Base-by-base conservation (phyloP, 2,888 invertebrate species). In the Pollenia amentaria region DNA sequence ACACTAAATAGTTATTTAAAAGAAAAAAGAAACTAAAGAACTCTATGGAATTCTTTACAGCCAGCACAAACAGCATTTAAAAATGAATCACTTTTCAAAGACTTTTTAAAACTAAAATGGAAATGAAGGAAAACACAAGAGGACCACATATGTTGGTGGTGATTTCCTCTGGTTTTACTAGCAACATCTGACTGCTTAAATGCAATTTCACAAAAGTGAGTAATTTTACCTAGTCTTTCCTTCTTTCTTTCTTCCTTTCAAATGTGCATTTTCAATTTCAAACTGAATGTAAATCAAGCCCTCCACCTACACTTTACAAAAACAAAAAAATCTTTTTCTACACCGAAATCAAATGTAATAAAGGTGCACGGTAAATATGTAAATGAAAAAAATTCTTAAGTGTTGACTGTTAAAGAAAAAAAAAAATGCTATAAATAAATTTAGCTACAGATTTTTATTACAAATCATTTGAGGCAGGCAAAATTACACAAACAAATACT, bases 51-150 rank as follows among this genome's bases (percentile, higher is more conserved):
- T 69, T 69, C 44, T 53, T 44, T 76, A 16, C 18, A 78, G 38
- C 44, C 53, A 65, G 42, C 38, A 29, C 2, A 29, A 40, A 38
- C 12, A 64, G 18, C 60, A 82, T 75, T 75, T 82, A 42, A 75
- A 81, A 75, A 78, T 82, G 85, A 85, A 85, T 85, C 85, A 85
- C 85, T 77, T 85, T 77, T 81, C 67, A 81, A 75, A 38, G 48
- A 29, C 57, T 60, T 48, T 60, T 48, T 8, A 21, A 70, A 64
- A 51, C n/a, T 48, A 55, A 65, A 81, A 81, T 46, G 21, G 16
- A 75, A 75, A 75, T 48, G 18, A 76, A 69, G 44, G 14, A 55
- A 67, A 57, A 84, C n/a, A 51, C 12, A 72, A 40, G 55, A 77
- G 77, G 81, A 81, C 81, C 82, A 78, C 85, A 85, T 78, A 85